Conservation (phyloP, 2,888 invertebrate genomes). For the Philhelius pedissequus region DNA sequence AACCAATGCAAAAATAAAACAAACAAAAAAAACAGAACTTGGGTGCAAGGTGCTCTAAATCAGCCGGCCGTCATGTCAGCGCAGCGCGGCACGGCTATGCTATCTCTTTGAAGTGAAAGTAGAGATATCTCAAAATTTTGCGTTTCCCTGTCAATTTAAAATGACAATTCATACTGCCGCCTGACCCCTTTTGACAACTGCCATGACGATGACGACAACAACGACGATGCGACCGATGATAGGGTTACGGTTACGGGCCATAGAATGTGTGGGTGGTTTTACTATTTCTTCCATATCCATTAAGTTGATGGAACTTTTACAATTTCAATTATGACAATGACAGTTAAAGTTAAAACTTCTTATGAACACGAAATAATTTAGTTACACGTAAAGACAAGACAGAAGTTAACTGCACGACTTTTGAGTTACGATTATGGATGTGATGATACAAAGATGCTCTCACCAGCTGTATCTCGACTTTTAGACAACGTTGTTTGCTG, state of each 20-base stretch:
- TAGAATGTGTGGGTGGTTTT: not conserved
- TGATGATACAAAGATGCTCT: not conserved
- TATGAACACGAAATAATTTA: not conserved
- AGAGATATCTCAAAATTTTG: conserved; percentile 32
- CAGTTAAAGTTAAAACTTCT: not conserved
- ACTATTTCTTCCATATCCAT: not conserved
- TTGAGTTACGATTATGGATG: not conserved
- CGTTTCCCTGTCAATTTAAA: conserved; percentile 47
- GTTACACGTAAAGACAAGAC: not conserved
- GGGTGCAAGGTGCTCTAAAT: conserved; percentile 9
- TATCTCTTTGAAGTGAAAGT: conserved; percentile 46
- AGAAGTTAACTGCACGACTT: conserved; percentile 5
- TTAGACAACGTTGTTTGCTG: not conserved
- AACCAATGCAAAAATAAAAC: conserved; percentile 10
- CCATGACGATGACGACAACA: no score
- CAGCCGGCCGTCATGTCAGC: not conserved
- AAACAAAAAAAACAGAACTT: not conserved
- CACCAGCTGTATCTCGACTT: not conserved
- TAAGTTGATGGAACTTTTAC: not conserved
- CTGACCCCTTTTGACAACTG: not conserved
- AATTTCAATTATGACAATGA: not conserved
- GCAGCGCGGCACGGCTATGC: not conserved
- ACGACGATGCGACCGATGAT: no score
- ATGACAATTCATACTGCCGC: conserved; percentile 26
- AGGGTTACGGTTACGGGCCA: not conserved